phyloP scores from a whole-genome alignment of 2,113 vertebrate species.

The Psephotus haematonotus region DNA sequence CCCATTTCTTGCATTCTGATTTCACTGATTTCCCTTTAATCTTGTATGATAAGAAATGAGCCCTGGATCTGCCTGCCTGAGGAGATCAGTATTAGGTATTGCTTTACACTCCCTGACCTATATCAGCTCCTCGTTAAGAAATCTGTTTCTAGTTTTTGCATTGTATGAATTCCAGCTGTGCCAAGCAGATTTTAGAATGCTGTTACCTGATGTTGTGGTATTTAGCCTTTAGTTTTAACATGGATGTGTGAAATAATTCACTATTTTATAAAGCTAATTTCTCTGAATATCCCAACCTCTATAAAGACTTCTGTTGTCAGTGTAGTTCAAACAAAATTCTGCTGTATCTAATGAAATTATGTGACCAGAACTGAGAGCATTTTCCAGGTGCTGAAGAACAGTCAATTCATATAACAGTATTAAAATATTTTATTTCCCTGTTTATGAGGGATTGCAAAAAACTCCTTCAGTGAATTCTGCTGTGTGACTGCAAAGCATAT shows the following conservation, averaged over 20 bases:
- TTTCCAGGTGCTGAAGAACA: background rate
- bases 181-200: background rate
- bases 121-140: background rate
- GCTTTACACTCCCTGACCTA: background rate
- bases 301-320: background rate
- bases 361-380: background rate
- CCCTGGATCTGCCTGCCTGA: background rate
- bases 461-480: background rate
- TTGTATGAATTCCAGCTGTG: background rate
- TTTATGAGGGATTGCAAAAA: slow-evolving; percentile 12
- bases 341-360: background rate
- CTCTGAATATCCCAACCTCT: background rate
- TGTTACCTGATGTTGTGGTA: background rate
- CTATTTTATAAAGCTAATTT: background rate
- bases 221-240: background rate
- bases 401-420: background rate
- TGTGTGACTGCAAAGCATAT: background rate
- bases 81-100: background rate
- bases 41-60: background rate
- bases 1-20: background rate
- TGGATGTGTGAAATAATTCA: background rate
- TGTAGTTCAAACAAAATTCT: background rate
- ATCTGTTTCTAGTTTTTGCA: background rate
- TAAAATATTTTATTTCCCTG: slow-evolving; percentile 28
- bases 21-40: background rate